phyloP scores from a whole-genome alignment of 2,888 invertebrate genomes.

The Pteria penguin region DNA sequence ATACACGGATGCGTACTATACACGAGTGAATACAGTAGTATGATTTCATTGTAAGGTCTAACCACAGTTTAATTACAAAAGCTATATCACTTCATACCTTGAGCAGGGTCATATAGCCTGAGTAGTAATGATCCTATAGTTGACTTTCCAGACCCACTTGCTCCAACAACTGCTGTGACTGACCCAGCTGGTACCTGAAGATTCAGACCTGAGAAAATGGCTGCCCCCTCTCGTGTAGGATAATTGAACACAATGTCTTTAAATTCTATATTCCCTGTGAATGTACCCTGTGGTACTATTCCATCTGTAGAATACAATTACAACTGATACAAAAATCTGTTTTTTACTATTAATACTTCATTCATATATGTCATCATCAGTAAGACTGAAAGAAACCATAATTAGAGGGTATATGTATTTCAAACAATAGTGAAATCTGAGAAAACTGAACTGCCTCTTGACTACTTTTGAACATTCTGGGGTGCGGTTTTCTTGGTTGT shows the following conservation, averaged over 20 bases:
- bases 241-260: conserved; percentile 88
- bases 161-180: conserved; percentile 91
- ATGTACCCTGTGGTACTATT: conserved; percentile 82
- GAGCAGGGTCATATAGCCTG: conserved; percentile 89
- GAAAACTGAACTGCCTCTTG: too few relatives aligned
- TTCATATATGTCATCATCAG: background rate
- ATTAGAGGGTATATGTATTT: background rate
- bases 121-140: conserved; percentile 92
- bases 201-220: conserved; percentile 85
- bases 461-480: too few relatives aligned
- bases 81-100: conserved; percentile 68
- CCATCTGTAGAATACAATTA: conserved; percentile 83
- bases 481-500: too few relatives aligned
- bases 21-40: too few relatives aligned
- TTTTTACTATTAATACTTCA: too few relatives aligned
- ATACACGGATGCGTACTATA: too few relatives aligned
- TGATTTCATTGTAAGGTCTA: too few relatives aligned
- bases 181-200: conserved; percentile 85
- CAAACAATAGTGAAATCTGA: too few relatives aligned
- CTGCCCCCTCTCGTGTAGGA: conserved; percentile 84
- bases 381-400: background rate
- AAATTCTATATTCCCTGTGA: conserved; percentile 88
- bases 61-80: too few relatives aligned
- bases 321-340: too few relatives aligned
- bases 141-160: conserved; percentile 97